Evolutionary conservation across 2,888 invertebrate genomes (phyloP).

Genomic region (Drosophila macrothrix): DNA sequence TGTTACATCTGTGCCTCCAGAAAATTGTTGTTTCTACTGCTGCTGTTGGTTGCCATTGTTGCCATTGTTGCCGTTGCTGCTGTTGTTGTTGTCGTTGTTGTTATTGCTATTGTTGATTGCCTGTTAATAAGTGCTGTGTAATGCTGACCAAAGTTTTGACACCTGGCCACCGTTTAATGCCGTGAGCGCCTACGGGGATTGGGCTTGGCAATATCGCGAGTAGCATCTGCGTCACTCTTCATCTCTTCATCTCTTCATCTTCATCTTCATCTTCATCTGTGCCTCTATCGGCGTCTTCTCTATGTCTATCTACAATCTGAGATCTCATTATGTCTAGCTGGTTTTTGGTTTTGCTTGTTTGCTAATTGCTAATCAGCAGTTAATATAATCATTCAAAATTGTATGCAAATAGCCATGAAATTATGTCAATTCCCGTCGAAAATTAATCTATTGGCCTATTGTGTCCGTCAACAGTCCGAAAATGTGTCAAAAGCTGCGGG

Average conservation of each 20-base stretch:
- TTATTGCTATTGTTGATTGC: slow-evolving; percentile 10
- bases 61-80: not conserved
- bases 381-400: slow-evolving; percentile 26
- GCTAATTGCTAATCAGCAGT: slow-evolving; percentile 23
- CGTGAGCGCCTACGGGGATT: slow-evolving; percentile 7
- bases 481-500: slow-evolving; percentile 1
- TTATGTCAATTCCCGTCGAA: slow-evolving; percentile 35
- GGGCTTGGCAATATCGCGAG: slow-evolving; percentile 5
- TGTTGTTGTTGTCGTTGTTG: not conserved
- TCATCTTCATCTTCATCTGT: not conserved
- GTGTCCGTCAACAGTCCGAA: slow-evolving; percentile 11
- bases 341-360: slow-evolving; percentile 2
- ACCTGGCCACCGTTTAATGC: slow-evolving; percentile 39
- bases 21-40: slow-evolving; percentile 8
- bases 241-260: not conserved
- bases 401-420: slow-evolving; percentile 34
- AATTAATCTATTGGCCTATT: slow-evolving; percentile 52
- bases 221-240: slow-evolving; percentile 5
- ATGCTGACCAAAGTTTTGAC: slow-evolving; percentile 49
- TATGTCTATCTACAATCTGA: not conserved
- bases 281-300: not conserved
- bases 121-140: slow-evolving; percentile 25
- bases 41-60: not conserved
- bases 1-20: slow-evolving; percentile 13
- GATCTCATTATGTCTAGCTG: slow-evolving; percentile 9